Evolutionary conservation across 37 sponge, comb jelly and placozoan genomes (phyloP).

Genomic region (Aphrocallistes beatrix): DNA sequence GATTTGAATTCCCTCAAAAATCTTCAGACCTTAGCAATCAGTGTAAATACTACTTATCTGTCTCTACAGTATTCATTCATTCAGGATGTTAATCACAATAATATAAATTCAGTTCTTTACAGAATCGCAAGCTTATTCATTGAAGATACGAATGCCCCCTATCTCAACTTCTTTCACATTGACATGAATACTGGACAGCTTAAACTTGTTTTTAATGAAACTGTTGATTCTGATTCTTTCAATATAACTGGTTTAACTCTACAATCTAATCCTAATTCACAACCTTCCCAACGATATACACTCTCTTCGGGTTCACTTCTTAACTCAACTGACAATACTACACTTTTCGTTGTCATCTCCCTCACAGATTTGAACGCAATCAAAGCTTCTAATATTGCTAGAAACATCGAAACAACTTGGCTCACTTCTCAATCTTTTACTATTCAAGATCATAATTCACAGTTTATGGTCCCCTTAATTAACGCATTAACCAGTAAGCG

Average conservation of each 20-base stretch:
- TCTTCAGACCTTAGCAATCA: slow-evolving; percentile 34
- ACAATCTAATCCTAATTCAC: background rate
- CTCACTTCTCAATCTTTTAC: background rate
- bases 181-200: slow-evolving; percentile 55
- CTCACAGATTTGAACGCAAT: background rate
- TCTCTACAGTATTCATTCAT: slow-evolving; percentile 35
- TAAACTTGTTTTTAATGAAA: slow-evolving; percentile 61
- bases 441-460: background rate
- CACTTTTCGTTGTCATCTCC: background rate
- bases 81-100: slow-evolving; percentile 63
- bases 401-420: background rate
- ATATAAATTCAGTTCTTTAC: slow-evolving; percentile 29
- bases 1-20: slow-evolving; percentile 58
- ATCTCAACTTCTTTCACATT: slow-evolving; percentile 45
- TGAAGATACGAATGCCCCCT: slow-evolving; percentile 46
- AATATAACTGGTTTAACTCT: background rate
- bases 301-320: background rate
- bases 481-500: background rate
- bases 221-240: slow-evolving; percentile 33
- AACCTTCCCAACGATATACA: background rate
- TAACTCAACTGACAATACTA: background rate
- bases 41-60: slow-evolving; percentile 32
- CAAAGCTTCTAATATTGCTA: slow-evolving; percentile 4
- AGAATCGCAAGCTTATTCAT: background rate
- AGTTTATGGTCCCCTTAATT: background rate